Conservation (phyloP, 2,888 invertebrate species). For the Lasioglossum oenotherae region DNA sequence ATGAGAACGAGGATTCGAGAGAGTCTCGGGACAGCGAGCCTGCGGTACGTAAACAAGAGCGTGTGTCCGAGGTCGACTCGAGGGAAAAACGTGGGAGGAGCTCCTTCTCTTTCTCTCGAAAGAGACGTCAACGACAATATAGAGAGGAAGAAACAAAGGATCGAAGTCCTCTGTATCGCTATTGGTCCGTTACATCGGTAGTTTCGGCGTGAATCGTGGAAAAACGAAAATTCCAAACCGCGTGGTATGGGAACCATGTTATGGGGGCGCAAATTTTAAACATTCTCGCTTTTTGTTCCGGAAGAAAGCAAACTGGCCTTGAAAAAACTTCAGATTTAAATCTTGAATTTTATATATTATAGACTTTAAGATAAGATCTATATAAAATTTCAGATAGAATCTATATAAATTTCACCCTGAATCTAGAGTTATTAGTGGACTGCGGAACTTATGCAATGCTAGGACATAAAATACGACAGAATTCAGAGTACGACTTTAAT, state of each 20-base stretch:
- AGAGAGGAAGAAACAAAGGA: conserved; percentile 10
- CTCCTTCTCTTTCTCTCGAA: conserved; percentile 37
- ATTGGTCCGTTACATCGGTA: conserved; percentile 49
- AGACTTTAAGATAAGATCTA: too few species aligned
- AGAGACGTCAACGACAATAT: conserved; percentile 14
- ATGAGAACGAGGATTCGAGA: conserved; percentile 68
- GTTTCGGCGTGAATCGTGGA: conserved; percentile 54
- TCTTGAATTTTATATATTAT: too few species aligned
- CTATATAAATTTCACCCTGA: too few species aligned
- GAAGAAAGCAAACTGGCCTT: too few species aligned
- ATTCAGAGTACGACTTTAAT: too few species aligned
- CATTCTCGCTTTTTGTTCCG: conserved; percentile 32
- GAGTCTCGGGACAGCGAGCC: conserved; percentile 50
- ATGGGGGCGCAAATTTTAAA: conserved; percentile 23
- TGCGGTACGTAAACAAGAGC: conserved; percentile 72
- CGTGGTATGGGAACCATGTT: neutral
- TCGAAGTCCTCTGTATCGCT: conserved; percentile 53
- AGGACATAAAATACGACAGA: too few species aligned
- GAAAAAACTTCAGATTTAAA: too few species aligned
- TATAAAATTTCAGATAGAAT: too few species aligned
- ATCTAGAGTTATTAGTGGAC: too few species aligned
- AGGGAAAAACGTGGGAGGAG: conserved; percentile 69
- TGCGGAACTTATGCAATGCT: too few species aligned
- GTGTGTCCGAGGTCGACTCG: conserved; percentile 68
- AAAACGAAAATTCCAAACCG: neutral